Percentiles rank a stretch among this genome's conserved stretches.
Conservation (phyloP, 1,140 invertebrate genomes). For the Ceratina japonica region DNA sequence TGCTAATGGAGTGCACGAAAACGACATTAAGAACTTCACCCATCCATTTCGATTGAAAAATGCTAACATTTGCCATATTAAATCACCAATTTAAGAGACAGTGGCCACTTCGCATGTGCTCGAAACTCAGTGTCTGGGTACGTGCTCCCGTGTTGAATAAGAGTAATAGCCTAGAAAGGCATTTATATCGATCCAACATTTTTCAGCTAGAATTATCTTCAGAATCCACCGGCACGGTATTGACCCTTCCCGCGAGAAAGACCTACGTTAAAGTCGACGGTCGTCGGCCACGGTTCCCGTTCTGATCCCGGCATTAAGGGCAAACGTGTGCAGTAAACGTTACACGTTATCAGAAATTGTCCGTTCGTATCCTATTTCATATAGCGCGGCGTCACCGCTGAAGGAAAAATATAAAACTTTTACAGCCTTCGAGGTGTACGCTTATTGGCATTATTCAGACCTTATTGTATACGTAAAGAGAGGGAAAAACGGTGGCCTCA, state of each 20-base stretch:
- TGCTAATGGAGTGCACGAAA: no score
- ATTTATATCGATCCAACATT: not conserved
- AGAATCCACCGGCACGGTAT: not conserved
- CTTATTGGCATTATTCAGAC: slow-evolving; percentile 39
- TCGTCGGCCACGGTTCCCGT: slow-evolving; percentile 7
- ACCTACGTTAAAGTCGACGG: not conserved
- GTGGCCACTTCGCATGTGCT: no score
- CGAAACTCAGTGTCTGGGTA: no score
- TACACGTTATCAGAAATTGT: slow-evolving; percentile 8
- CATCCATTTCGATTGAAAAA: no score
- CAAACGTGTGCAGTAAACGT: slow-evolving; percentile 31
- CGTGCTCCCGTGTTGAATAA: no score
- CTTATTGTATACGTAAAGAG: not conserved
- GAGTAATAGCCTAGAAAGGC: no score
- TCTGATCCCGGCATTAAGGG: slow-evolving; percentile 19
- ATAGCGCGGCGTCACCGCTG: no score
- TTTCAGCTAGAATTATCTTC: not conserved
- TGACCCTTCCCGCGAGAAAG: not conserved
- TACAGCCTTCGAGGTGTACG: slow-evolving; percentile 2
- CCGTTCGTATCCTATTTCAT: slow-evolving; percentile 4
- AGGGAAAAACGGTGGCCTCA: not conserved
- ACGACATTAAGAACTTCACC: no score
- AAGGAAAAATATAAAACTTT: slow-evolving; percentile 45
- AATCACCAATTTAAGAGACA: no score
- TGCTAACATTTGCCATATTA: no score